These are phyloP conservation scores for Cydia fagiglandana DNA, from an alignment of 1,140 invertebrate species.

Conservation along the genomic window DNA sequence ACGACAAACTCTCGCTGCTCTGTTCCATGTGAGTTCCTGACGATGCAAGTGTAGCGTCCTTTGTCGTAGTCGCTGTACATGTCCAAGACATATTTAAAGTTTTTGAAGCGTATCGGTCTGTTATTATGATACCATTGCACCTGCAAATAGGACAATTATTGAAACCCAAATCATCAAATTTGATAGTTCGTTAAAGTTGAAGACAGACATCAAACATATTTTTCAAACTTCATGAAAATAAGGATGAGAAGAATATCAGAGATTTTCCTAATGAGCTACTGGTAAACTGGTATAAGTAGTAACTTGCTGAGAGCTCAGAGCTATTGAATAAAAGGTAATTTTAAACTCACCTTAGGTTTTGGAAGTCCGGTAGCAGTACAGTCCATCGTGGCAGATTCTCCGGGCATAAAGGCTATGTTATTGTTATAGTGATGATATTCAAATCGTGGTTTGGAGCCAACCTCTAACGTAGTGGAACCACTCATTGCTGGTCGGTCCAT, in stretches of 20 bases:
- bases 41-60: slow-evolving; percentile 48
- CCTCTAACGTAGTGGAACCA: slow-evolving; percentile 35
- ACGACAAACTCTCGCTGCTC: slow-evolving; percentile 48
- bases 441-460: slow-evolving; percentile 46
- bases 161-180: too few species aligned
- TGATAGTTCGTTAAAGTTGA: too few species aligned
- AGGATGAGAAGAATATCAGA: too few species aligned
- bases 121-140: slow-evolving; percentile 46
- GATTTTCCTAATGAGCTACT: too few species aligned
- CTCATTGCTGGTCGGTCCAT: slow-evolving; percentile 33
- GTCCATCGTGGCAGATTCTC: slow-evolving; percentile 30
- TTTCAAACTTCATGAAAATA: too few species aligned
- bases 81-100: slow-evolving; percentile 33
- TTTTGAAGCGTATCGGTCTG: slow-evolving; percentile 32
- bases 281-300: neutral
- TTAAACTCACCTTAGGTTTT: slow-evolving; percentile 41
- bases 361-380: slow-evolving; percentile 43
- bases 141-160: slow-evolving; percentile 29
- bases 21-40: slow-evolving; percentile 48
- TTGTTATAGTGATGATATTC: slow-evolving; percentile 32
- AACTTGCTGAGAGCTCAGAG: too few species aligned
- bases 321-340: neutral
- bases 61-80: slow-evolving; percentile 39
- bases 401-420: slow-evolving; percentile 36
- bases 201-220: too few species aligned